These are phyloP conservation scores for Macropus fuliginosus DNA, from an alignment of 2,797 vertebrate species.

Conservation along the genomic window DNA sequence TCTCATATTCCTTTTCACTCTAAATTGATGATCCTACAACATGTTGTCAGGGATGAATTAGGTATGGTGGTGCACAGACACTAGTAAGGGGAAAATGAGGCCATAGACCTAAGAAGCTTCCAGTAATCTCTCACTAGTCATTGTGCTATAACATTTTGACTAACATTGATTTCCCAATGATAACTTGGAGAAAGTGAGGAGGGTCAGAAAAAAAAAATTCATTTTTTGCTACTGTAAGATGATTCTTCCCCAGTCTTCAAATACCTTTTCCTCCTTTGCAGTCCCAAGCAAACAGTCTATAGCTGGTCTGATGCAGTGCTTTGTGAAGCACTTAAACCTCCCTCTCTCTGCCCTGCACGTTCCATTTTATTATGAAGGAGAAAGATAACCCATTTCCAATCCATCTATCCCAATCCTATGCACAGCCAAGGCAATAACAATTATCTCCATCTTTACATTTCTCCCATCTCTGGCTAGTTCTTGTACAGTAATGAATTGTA, in stretches of 20 bases:
- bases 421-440: slow-evolving; percentile 84
- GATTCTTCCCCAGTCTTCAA: neutral
- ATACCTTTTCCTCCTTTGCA: slow-evolving; percentile 20
- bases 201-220: neutral
- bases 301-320: neutral
- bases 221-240: slow-evolving; percentile 9
- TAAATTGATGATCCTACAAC: neutral
- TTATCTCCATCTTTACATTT: slow-evolving; percentile 86
- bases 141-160: neutral
- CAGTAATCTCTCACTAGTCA: neutral
- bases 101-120: neutral
- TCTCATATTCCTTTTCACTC: neutral
- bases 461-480: slow-evolving; percentile 85
- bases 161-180: neutral
- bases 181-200: neutral
- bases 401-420: slow-evolving; percentile 84
- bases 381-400: slow-evolving; percentile 86
- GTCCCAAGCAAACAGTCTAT: slow-evolving; percentile 7
- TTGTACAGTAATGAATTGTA: slow-evolving; percentile 89
- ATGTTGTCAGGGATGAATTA: neutral
- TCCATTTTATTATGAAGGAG: slow-evolving; percentile 81
- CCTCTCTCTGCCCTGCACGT: slow-evolving; percentile 12
- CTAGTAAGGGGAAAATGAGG: neutral
- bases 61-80: neutral
- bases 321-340: slow-evolving; percentile 5